Base-by-base conservation (phyloP, 2,888 invertebrate genomes). In the Abrostola tripartita region DNA sequence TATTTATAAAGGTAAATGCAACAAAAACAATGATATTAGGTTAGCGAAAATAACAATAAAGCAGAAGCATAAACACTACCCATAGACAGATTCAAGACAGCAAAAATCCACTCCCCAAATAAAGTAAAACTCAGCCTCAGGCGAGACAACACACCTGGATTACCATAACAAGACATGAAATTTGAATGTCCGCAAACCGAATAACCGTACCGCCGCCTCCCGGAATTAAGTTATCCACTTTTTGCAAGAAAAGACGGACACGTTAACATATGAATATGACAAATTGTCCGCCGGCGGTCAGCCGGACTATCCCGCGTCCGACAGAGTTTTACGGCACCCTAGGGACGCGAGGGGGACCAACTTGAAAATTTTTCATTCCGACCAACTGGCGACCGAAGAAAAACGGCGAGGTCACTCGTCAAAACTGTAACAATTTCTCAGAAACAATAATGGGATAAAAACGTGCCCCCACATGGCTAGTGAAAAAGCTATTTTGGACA, bases 231-330 rank as follows among this genome's bases (percentile, higher is more conserved):
- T 93, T 94, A 94, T 92, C 92, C 92, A 91, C 92, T 93, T 94
- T 94, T 94, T 93, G 92, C 91, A 93, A 93, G 93, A 94, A 93
- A 93, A 94, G 93, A 92, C 91, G 93, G 88, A 81, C 91, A 92
- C 92, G 94, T 94, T 94, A 94, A 94, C 94, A 94, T 94, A 94
- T 94, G 94, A 95, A 95, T 95, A 95, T 95, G 95, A 95, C 95
- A 95, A 95, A 95, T 94, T 94, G 95, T 93, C 88, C 88, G 91
- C 82, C 86, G 86, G 89, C 88, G 92, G 92, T 90, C 90, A 87
- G 90, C 86, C 88, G 69, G 88, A 88, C 85, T 88, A 87, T 87
- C 87, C 91, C 77, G 85, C 84, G 88, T 86, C 88, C 87, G 88
- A 76, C 90, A 78, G 91, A 95, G 88, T 92, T 94, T 95, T 95